These are phyloP conservation scores for Drepana falcataria DNA, from an alignment of 2,888 invertebrate species.

Conservation along the genomic window DNA sequence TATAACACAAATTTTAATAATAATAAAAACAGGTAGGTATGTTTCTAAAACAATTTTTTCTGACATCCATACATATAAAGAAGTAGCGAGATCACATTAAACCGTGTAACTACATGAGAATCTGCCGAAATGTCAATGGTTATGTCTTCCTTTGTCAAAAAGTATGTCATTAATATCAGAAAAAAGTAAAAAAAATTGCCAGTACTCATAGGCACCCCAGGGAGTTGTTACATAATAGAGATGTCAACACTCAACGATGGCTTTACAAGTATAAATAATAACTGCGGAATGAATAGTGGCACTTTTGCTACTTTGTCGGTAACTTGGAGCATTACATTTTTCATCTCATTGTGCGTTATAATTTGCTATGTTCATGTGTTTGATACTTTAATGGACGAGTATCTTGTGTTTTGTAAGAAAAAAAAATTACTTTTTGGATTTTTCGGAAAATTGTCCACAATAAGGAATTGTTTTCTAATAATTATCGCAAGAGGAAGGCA, in stretches of 20 bases:
- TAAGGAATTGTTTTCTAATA: too few relatives aligned
- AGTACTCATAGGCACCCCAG: slow-evolving; percentile 58
- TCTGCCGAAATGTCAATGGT: slow-evolving; percentile 57
- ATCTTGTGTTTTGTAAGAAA: too few relatives aligned
- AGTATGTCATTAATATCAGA: slow-evolving; percentile 64
- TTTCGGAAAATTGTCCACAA: too few relatives aligned
- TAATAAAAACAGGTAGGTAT: slow-evolving; percentile 6
- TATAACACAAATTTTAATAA: background rate
- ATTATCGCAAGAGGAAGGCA: too few relatives aligned
- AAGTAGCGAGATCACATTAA: slow-evolving; percentile 48
- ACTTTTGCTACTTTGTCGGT: slow-evolving; percentile 65
- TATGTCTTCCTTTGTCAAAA: slow-evolving; percentile 69
- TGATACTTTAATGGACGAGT: too few relatives aligned
- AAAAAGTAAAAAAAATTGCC: slow-evolving; percentile 51
- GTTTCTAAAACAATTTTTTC: too few relatives aligned
- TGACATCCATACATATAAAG: background rate
- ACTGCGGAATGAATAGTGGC: slow-evolving; percentile 43
- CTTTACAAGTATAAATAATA: slow-evolving; percentile 73
- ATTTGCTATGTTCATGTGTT: too few relatives aligned
- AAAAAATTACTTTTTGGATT: too few relatives aligned
- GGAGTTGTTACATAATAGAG: slow-evolving; percentile 70
- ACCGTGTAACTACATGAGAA: slow-evolving; percentile 73
- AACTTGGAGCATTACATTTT: slow-evolving; percentile 29
- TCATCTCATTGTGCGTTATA: background rate
- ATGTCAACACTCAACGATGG: slow-evolving; percentile 70